A percentile compares a stretch with the other conserved stretches of the same genome.
phyloP scores from a whole-genome alignment of 2,797 vertebrate species.

The Sebastes vulpes region DNA sequence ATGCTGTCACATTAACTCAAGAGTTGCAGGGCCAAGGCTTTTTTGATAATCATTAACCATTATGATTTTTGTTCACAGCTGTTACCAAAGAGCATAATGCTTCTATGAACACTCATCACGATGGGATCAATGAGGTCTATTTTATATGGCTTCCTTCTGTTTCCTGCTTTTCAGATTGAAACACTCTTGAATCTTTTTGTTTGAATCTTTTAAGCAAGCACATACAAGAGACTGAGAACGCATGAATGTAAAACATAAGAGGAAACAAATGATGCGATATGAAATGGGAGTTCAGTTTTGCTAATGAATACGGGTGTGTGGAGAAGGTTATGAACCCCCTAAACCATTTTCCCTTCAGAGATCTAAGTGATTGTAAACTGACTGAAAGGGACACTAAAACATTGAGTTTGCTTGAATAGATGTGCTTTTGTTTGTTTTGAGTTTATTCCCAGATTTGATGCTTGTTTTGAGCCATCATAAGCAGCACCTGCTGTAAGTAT shows the following conservation, averaged over 20 bases:
- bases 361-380: neutral
- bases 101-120: neutral
- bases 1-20: neutral
- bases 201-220: neutral
- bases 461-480: neutral
- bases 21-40: conserved; percentile 9
- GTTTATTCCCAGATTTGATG: neutral
- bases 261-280: neutral
- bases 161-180: neutral
- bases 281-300: neutral
- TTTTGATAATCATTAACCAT: neutral
- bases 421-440: neutral
- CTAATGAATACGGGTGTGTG: neutral
- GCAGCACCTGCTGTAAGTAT: neutral
- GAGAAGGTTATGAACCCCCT: neutral
- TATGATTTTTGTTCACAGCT: neutral
- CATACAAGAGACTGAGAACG: neutral
- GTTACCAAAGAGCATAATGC: conserved; percentile 6
- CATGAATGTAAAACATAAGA: neutral
- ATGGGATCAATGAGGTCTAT: conserved; percentile 4
- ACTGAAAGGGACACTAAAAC: neutral
- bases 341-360: neutral
- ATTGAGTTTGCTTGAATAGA: neutral
- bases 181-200: neutral
- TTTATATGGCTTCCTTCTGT: neutral